Base-by-base conservation (phyloP, 2,888 invertebrate species). In the Caenorhabditis wallacei region DNA sequence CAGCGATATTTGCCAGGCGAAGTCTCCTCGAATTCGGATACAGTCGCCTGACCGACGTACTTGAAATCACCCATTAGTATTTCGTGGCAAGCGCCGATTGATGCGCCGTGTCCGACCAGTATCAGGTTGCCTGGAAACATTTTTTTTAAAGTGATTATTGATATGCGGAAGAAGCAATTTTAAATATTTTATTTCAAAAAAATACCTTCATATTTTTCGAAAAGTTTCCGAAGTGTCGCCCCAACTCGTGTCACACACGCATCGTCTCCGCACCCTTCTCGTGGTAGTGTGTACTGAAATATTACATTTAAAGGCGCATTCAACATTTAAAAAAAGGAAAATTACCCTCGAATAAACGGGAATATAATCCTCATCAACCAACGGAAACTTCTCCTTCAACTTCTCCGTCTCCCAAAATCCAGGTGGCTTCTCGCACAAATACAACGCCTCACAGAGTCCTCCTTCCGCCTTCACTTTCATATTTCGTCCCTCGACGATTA, bases 41-140 rank as follows among this genome's bases (percentile, higher is more conserved):
- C 87, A 0, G 86, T 88, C 24, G 87, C 88, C 57, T 91, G 91
- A 1, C 91, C 91, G 30, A 91, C 91, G 78, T 91, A 91, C 61
- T 87, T 89, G 84, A 88, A 88, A 48, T 88, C 85, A 20, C 81
- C 85, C 43, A 78, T 83, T 13, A 91, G 80, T 3, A 89, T 85
- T 74, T 90, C 88, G 70, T 90, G 89, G 40, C 90, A 83, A 0
- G 90, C 91, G 2, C 90, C 91, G 37, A 90, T 91, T 8, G 90
- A 87, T 13, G 91, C 89, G n/a, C 91, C 91, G 66, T 91, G 91
- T 2, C 88, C 88, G 24, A 91, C 89, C 10, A 91, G 76, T 8
- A 90, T 72, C 10, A 91, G 82, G n/a, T 87, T 82, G 16, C 86
- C 88, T 84, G 61, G 30, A 30, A 30, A 8, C n/a, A n/a, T n/a